Evolutionary conservation across 2,797 vertebrate species (phyloP).

Genomic region (Pseudochirops cupreus): DNA sequence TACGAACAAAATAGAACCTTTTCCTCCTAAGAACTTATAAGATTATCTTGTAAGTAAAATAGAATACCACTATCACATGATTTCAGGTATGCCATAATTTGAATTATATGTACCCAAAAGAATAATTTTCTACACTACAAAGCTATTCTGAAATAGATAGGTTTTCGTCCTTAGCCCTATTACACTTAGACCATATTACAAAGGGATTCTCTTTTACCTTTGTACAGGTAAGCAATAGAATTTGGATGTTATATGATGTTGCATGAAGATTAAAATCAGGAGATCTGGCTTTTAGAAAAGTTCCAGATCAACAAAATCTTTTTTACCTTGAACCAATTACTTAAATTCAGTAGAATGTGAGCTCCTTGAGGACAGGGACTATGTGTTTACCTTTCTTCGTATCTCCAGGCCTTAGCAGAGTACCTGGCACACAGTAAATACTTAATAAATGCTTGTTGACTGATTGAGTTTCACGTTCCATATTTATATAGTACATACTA

Average conservation of each 20-base stretch:
- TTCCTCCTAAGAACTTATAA: background rate
- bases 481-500: background rate
- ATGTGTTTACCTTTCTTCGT: background rate
- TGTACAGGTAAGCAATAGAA: background rate
- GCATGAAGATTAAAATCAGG: background rate
- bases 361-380: background rate
- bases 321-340: background rate
- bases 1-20: background rate
- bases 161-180: background rate
- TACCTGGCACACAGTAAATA: background rate
- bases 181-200: background rate
- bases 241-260: background rate
- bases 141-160: background rate
- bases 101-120: background rate
- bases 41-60: background rate
- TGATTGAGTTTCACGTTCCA: background rate
- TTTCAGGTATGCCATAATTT: background rate
- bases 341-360: background rate
- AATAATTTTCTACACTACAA: background rate
- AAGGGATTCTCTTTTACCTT: background rate
- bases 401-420: background rate
- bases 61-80: background rate
- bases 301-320: background rate
- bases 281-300: background rate
- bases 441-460: background rate